Conservation (phyloP, 2,888 invertebrate species). For the Plagodis pulveraria region DNA sequence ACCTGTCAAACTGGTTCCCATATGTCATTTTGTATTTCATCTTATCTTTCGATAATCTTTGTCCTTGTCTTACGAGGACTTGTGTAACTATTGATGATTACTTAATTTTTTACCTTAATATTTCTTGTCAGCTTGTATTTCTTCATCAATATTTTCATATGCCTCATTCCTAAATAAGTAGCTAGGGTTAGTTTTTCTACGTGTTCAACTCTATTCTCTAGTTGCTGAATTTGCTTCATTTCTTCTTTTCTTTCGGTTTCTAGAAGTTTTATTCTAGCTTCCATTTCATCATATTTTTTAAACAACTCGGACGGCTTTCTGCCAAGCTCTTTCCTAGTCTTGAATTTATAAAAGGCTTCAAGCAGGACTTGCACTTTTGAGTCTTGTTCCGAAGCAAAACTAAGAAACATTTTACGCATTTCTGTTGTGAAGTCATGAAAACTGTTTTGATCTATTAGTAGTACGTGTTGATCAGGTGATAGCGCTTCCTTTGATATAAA, state of each 20-base stretch:
- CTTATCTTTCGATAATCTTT: too few relatives aligned
- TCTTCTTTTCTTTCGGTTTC: slow-evolving; percentile 10
- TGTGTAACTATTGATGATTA: too few relatives aligned
- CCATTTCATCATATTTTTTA: slow-evolving; percentile 13
- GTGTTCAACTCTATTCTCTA: slow-evolving; percentile 13
- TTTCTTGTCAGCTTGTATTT: slow-evolving; percentile 1
- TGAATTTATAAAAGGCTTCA: slow-evolving; percentile 17
- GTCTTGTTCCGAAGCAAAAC: slow-evolving; percentile 16
- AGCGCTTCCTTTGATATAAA: slow-evolving; percentile 12
- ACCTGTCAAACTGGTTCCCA: too few relatives aligned
- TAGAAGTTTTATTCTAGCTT: slow-evolving; percentile 9
- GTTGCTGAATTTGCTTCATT: neutral
- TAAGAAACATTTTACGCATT: slow-evolving; percentile 18
- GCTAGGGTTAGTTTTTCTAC: slow-evolving; percentile 11
- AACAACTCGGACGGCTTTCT: slow-evolving; percentile 2
- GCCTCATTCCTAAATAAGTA: slow-evolving; percentile 18
- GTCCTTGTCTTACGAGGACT: too few relatives aligned
- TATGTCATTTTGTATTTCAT: too few relatives aligned
- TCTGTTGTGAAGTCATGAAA: slow-evolving; percentile 20
- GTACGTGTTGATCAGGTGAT: slow-evolving; percentile 1
- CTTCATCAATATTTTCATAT: slow-evolving; percentile 4
- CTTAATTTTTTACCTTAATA: too few relatives aligned
- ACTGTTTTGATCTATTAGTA: slow-evolving; percentile 15
- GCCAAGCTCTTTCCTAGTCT: slow-evolving; percentile 4
- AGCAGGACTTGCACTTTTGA: slow-evolving; percentile 5